Evolutionary conservation across 2,797 vertebrate species (phyloP), one percentile per base, ranked within the genome.

Genomic region (Urosaurus nigricauda): DNA sequence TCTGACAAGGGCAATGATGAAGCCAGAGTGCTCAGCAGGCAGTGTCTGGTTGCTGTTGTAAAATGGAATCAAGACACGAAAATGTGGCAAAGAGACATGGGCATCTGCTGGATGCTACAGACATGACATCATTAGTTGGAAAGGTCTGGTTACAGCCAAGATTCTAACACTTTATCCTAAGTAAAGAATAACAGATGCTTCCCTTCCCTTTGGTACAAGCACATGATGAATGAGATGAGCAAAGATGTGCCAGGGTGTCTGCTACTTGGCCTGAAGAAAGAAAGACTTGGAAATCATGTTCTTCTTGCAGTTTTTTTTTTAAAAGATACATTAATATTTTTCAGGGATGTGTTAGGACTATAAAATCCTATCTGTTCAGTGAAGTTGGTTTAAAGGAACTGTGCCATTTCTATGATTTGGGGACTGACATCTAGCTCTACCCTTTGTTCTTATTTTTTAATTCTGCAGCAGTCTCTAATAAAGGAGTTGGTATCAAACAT

Each of bases 1-100:
- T 80, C 84, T 93, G 92, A 87, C 90, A 92, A 92, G 32, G 77
- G 86, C 84, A 79, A 2, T 88, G 87, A 91, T 94, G 92, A 91
- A 89, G 84, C 73, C 89, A 26, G 93, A 91, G 87, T 32, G 71
- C 90, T 92, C 86, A 37, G 24, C 7, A 16, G 88, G 43, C 17
- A 1, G 70, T 16, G 43, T 87, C 88, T 75, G 85, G 56, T 37
- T 79, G 75, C 40, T 90, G 58, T 80, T 65, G 65, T 79, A 58
- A 75, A 53, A 75, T 79, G 89, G 87, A 85, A 89, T 85, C 88
- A 37, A 63, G 87, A 73, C 87, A 32, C 0, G n/a, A 87, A 58
- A 87, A 80, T 4, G 68, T 84, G 71, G 35, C 87, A 82, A 5
- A 56, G 35, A 65, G 86, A 90, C 84, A 14, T 0, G 56, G 87